These are phyloP conservation scores for Aphidius colemani DNA, from an alignment of 2,888 invertebrate species.

Conservation along the genomic window DNA sequence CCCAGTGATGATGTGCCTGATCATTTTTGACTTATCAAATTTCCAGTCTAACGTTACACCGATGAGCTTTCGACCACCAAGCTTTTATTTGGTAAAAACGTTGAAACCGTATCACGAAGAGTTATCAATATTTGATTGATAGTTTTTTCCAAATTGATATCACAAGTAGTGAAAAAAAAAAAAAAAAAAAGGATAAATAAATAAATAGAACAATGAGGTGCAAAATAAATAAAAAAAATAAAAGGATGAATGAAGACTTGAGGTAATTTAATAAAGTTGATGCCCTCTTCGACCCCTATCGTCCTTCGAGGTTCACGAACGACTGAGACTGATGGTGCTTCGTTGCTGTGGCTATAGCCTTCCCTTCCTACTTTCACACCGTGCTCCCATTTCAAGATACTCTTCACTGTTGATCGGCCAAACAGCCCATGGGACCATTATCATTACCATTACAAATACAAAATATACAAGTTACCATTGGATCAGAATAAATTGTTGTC, in stretches of 20 bases:
- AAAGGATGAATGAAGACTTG: neutral
- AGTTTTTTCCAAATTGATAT: no score
- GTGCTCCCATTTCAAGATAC: slow-evolving; percentile 57
- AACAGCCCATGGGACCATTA: slow-evolving; percentile 35
- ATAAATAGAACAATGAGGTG: neutral
- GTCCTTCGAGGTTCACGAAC: slow-evolving; percentile 60
- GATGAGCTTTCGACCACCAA: neutral
- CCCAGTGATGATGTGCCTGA: slow-evolving; percentile 47
- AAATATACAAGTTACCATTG: slow-evolving; percentile 32
- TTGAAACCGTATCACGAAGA: no score
- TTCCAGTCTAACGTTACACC: slow-evolving; percentile 22
- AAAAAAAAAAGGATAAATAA: neutral
- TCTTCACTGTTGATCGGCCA: slow-evolving; percentile 29
- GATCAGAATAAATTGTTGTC: slow-evolving; percentile 7
- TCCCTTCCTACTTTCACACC: slow-evolving; percentile 55
- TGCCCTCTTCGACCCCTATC: slow-evolving; percentile 58
- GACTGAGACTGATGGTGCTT: slow-evolving; percentile 55
- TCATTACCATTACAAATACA: slow-evolving; percentile 50
- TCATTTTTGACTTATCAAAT: slow-evolving; percentile 43
- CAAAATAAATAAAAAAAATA: neutral
- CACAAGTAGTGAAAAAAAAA: neutral
- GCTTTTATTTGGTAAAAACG: neutral
- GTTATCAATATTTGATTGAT: neutral
- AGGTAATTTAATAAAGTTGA: slow-evolving; percentile 29
- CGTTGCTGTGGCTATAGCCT: slow-evolving; percentile 55